Evolutionary conservation across 2,113 vertebrate species (phyloP), one percentile per base, ranked within the genome.

Genomic region (Ctenodactylus gundi): DNA sequence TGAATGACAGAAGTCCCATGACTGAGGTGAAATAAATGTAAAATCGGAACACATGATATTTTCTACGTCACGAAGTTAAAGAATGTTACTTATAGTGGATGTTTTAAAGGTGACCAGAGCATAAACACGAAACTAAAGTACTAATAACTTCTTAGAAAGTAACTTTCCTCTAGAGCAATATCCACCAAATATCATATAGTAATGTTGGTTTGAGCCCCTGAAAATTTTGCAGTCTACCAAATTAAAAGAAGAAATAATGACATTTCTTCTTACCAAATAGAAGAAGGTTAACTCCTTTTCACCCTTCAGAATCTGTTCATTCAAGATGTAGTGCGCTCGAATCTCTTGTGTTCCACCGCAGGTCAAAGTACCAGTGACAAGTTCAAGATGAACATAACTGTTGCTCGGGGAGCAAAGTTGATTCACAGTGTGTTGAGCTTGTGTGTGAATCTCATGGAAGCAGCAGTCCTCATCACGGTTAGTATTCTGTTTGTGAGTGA

Each of bases 351-450:
- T 87, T 78, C 95, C 90, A 15, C 95, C 97, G 95, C 98, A 98
- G 39, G 85, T 78, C 7, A 98, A 81, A 17, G 78, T 89, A 73
- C 93, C 86, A 10, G 51, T 2, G 14, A 94, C 49, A 90, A 97
- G 96, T 93, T 98, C 97, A 90, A 98, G 96, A 86, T 98, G 98
- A 86, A 98, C 21, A 31, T 97, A 98, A 94, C 97, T 98, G 1
- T 97, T 97, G 88, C 98, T 98, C 0, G 94, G 96, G n/a, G 98
- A 98, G 78, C 96, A 98, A 86, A 98, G 76, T 51, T 46, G 94
- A 23, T 27, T 96, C 7, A 93, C 81, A 0, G 13, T 53, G 2
- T 96, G 80, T 1, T 44, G 49, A 49, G 14, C 55, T 1, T 72
- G 13, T 39, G 6, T n/a, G 17, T 98, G 98, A 36, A 0, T 0